Base-by-base conservation (phyloP, 2,113 vertebrate species). In the Lophius piscatorius region DNA sequence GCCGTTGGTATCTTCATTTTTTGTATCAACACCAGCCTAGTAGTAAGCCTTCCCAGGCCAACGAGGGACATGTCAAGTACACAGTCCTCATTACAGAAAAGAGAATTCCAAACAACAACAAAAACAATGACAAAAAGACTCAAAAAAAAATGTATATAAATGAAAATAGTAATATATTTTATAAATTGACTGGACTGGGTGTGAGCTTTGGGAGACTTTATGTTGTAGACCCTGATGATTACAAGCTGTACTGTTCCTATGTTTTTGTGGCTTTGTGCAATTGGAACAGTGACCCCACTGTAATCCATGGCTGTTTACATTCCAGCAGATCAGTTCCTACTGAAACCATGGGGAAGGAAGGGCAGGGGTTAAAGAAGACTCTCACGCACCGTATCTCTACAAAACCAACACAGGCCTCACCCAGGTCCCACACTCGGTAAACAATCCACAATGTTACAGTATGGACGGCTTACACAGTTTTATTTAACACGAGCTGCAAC, bases 271-370 rank as follows among this genome's bases (percentile, higher is more conserved):
- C 79, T 80, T 77, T 86, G 76, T 76, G 59, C 24, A 54, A 68
- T 56, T 23, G 66, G 61, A 84, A 82, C 76, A 80, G 76, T 80
- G 82, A 84, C 74, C 80, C 70, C 60, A 70, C 70, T 78, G 75
- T 77, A 83, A 88, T 76, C 78, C 76, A 62, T 57, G 52, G 75
- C 67, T 81, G 84, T 88, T 88, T 88, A 87, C 86, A 88, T 89
- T 87, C 84, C 82, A 76, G 71, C 55, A 86, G 69, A 85, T 86
- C 81, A 74, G 85, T 83, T 84, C 76, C 77, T 85, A 84, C 62
- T 82, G 78, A 69, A 86, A 70, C 69, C 75, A 72, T 16, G 46
- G 71, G 84, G 73, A 78, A 81, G 82, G 78, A 79, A 80, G 74
- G 79, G 59, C 71, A 80, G 40, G 76, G 82, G 79, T 83, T 79